Percentiles rank a stretch among this genome's conserved stretches.
Conservation (phyloP, 2,888 invertebrate species). For the Plebejus melissa region DNA sequence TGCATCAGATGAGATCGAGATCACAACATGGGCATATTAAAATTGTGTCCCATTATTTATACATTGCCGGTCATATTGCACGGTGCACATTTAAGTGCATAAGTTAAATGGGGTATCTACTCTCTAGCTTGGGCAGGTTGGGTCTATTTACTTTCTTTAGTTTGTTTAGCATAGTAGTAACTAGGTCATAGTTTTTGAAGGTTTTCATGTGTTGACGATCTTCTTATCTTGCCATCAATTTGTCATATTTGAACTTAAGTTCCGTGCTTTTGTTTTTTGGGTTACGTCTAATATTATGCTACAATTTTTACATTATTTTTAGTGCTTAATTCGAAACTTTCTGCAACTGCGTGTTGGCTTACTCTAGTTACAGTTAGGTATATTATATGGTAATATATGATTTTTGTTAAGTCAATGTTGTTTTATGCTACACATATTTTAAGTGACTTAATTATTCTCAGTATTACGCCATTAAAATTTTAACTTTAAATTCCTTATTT, state of each 20-base stretch:
- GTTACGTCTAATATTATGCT: not conserved
- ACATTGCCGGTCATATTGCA: slow-evolving; percentile 14
- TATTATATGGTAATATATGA: not conserved
- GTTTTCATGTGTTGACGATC: no score
- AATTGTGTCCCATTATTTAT: slow-evolving; percentile 63
- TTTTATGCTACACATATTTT: not conserved
- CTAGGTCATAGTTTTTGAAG: not conserved
- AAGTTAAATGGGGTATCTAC: not conserved
- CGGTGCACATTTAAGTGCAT: slow-evolving; percentile 1
- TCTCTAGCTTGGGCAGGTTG: not conserved
- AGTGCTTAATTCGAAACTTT: not conserved
- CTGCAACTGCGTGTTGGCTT: not conserved
- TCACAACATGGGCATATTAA: slow-evolving; percentile 59
- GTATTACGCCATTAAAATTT: not conserved
- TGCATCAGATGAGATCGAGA: slow-evolving; percentile 63
- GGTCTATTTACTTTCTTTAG: not conserved
- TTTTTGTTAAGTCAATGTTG: not conserved
- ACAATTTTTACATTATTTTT: not conserved
- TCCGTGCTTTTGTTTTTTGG: no score
- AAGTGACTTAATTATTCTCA: not conserved
- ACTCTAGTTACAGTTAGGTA: no score
- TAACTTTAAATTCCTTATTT: not conserved
- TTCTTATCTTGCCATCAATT: no score
- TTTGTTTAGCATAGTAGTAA: not conserved
- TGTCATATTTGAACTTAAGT: no score